Percentiles rank a stretch among this genome's conserved stretches.
Evolutionary conservation across 2,797 vertebrate species (phyloP).

Genomic region (Labroides dimidiatus): DNA sequence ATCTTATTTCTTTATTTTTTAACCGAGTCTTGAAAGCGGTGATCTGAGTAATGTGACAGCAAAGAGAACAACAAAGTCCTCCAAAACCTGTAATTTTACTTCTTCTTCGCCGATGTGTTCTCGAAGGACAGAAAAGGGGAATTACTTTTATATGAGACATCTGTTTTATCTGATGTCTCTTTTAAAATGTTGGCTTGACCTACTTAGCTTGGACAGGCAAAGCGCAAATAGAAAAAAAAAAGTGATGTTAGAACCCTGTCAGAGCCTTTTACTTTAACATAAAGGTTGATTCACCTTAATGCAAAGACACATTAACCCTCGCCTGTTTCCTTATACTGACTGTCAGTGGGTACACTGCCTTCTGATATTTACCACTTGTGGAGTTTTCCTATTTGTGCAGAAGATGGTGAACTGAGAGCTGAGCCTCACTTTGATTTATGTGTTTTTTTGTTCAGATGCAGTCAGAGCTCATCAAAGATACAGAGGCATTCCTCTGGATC

Average conservation of each 20-base stretch:
- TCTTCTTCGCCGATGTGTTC: constrained; percentile 46
- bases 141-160: constrained; percentile 70
- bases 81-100: constrained; percentile 57
- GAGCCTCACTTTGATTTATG: constrained; percentile 3
- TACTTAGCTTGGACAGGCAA: constrained; percentile 60
- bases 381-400: background rate
- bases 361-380: constrained; percentile 12
- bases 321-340: constrained; percentile 28
- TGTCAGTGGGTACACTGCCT: constrained; percentile 12
- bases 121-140: constrained; percentile 48
- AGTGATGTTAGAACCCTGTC: too few species aligned
- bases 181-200: constrained; percentile 75
- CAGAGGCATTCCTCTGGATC: constrained; percentile 27
- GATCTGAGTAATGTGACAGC: constrained; percentile 63
- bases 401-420: constrained; percentile 1
- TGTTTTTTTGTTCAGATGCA: constrained; percentile 6
- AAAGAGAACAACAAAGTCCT: constrained; percentile 67
- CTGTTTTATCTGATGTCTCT: constrained; percentile 69
- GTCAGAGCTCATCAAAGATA: constrained; percentile 21
- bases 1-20: constrained; percentile 38
- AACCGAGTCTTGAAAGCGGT: constrained; percentile 54
- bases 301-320: constrained; percentile 35
- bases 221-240: too few species aligned
- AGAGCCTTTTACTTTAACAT: constrained; percentile 17
- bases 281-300: constrained; percentile 24